These are phyloP conservation scores for Carposina sasakii DNA, from an alignment of 1,140 invertebrate genomes.

Conservation along the genomic window DNA sequence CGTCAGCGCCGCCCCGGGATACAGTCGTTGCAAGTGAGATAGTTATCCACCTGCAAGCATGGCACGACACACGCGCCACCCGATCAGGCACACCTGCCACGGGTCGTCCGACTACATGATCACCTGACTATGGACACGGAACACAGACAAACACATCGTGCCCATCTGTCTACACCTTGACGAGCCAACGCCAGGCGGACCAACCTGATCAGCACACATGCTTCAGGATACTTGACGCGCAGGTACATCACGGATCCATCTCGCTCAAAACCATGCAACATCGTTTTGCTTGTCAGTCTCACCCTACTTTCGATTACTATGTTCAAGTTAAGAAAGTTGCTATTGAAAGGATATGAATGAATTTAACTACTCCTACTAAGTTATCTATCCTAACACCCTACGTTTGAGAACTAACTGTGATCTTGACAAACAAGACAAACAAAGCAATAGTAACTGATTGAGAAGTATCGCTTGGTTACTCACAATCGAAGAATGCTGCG, in stretches of 20 bases:
- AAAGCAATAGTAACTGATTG: neutral
- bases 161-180: neutral
- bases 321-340: neutral
- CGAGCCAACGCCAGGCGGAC: neutral
- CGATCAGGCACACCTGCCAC: neutral
- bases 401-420: neutral
- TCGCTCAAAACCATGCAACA: neutral
- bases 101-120: neutral
- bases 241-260: neutral
- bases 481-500: slow-evolving; percentile 3
- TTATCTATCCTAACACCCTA: neutral
- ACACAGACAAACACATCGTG: neutral
- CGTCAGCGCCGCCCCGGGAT: neutral
- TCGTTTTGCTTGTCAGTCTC: neutral
- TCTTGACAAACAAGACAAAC: neutral
- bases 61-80: neutral
- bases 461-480: neutral
- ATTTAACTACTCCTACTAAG: neutral
- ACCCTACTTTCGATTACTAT: neutral
- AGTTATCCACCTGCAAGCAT: neutral
- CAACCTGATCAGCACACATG: neutral
- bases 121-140: neutral
- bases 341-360: neutral
- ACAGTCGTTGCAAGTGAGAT: neutral
- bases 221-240: neutral